Evolutionary conservation across 2,797 vertebrate species (phyloP), one percentile per base, ranked within the genome.

Genomic region (Neosilurus hyrtlii): DNA sequence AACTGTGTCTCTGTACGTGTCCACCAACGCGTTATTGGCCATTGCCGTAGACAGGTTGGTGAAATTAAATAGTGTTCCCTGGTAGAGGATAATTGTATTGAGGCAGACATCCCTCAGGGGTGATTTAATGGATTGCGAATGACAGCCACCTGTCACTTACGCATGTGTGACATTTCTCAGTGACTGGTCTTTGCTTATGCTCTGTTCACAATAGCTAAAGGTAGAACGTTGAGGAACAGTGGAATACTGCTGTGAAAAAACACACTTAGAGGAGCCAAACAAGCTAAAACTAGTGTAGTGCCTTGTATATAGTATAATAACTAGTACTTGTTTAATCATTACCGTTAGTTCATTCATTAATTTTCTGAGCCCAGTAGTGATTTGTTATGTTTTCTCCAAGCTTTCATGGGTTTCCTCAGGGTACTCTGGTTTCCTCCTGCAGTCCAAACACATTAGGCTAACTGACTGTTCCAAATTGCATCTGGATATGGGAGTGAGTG

Each of bases 21-120:
- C 98, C 3, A 99, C 98, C 59, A 99, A 99, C 0, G 96, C 97
- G 0, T 93, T 99, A 87, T 93, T 99, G 84, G 97, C 97, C 79
- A 99, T 99, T 62, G 97, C 98, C 57, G 91, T 97, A 2, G 98
- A 99, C 95, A 97, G 98, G 98, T 99, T 91, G 84, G 93, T 81
- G 57, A 80, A 83, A 80, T 80, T 62, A 63, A 20, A 85, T 56
- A 15, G 9, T 54, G 16, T 20, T 35, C 20, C 9, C 26, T 62
- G 2, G 18, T 65, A 6, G 16, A 73, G 57, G 62, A 24, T 70
- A 22, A 80, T 79, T 63, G 62, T 63, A 51, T 62, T 84, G 51
- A 57, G 51, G 63, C 70, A 84, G 83, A 79, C 65, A 77, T 79
- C 63, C 80, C 80, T 9, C 1, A 68, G 71, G 71, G 67, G 51